Evolutionary conservation across 2,113 vertebrate genomes (phyloP).

Genomic region (Felis chaus): DNA sequence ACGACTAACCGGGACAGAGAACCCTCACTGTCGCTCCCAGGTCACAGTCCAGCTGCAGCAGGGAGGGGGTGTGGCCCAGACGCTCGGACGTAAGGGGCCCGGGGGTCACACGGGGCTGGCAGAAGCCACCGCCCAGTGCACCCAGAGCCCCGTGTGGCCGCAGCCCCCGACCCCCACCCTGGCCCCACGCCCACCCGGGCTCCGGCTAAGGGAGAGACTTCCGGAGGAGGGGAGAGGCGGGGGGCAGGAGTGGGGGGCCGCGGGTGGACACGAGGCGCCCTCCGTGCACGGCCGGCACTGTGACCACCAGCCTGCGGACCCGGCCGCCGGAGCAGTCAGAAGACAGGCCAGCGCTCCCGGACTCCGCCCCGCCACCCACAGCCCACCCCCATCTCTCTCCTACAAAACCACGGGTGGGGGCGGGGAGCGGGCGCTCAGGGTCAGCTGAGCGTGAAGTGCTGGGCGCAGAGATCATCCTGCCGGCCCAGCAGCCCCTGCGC

Average conservation of each 20-base stretch:
- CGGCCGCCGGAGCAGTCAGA: neutral
- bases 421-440: accelerated
- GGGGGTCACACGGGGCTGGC: accelerated
- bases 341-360: neutral
- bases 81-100: accelerated
- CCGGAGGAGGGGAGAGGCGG: too few species aligned
- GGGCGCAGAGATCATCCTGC: slow-evolving; percentile 84
- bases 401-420: neutral
- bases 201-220: neutral
- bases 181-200: neutral
- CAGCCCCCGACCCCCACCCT: neutral
- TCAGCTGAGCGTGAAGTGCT: slow-evolving; percentile 90
- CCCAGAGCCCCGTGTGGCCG: too few species aligned
- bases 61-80: neutral
- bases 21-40: neutral
- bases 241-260: accelerated
- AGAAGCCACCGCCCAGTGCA: neutral
- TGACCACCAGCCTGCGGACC: neutral
- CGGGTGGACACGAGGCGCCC: accelerated
- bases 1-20: neutral
- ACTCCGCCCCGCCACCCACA: neutral
- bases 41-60: neutral
- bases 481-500: slow-evolving; percentile 88
- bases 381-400: accelerated
- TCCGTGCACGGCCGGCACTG: neutral